These are phyloP conservation scores for Bubalus kerabau DNA, from an alignment of 2,113 vertebrate genomes.

Conservation along the genomic window DNA sequence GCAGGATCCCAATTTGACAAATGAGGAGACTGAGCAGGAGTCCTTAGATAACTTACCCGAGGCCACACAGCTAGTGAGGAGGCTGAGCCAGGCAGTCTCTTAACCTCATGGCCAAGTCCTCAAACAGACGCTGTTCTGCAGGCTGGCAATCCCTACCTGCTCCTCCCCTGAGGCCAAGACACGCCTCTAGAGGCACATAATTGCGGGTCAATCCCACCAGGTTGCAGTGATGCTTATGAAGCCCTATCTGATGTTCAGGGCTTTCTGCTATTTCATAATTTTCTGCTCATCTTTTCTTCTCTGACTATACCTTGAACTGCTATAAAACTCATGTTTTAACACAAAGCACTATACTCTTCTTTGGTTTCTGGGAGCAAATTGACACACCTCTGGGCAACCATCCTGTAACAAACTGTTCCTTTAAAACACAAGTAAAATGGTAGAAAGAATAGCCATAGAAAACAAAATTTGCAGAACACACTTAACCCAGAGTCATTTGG, in stretches of 20 bases:
- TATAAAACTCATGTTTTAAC: not conserved
- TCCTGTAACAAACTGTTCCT: not conserved
- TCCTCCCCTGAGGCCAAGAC: not conserved
- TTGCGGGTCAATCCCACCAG: not conserved
- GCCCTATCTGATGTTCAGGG: not conserved
- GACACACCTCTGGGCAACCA: not conserved
- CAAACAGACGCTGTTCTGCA: not conserved
- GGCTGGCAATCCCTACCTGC: not conserved
- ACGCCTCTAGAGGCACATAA: not conserved
- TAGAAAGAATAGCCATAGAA: not conserved
- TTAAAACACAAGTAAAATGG: not conserved
- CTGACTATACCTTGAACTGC: not conserved
- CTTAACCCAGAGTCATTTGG: not conserved
- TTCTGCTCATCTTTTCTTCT: not conserved
- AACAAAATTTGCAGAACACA: not conserved
- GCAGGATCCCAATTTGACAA: not conserved
- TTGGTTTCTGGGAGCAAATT: not conserved
- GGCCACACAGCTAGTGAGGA: not conserved
- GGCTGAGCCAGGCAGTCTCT: not conserved
- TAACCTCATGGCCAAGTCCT: not conserved
- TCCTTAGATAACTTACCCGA: not conserved
- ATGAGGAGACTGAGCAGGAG: not conserved
- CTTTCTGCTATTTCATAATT: not conserved
- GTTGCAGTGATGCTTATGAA: not conserved
- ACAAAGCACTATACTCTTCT: not conserved